Base-by-base conservation (phyloP, 1,140 invertebrate species). In the Papilio polyxenes region DNA sequence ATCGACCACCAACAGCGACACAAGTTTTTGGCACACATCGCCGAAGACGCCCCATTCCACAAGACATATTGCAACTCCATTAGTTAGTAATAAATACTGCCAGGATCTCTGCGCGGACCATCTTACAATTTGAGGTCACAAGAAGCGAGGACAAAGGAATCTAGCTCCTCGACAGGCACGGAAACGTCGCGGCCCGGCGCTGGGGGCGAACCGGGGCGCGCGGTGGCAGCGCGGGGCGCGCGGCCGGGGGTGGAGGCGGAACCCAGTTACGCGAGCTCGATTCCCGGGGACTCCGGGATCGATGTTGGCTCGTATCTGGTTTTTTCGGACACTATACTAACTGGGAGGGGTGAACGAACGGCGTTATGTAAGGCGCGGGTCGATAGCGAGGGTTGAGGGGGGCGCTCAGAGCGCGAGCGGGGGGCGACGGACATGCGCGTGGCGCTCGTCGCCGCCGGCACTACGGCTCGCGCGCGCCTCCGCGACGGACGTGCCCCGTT, bases 321-420 rank as follows among this genome's bases (percentile, higher is more conserved):
- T 94, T 94, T 94, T 94, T 94, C 93, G 92, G 93, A 93, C 92
- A 94, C 89, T 92, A 92, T 93, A 92, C 91, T 91, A 92, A 86
- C 86, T 86, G 89, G 89, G 92, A 88, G 91, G 92, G 93, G 93
- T 94, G 92, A 94, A 94, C 92, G 92, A 92, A 92, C 93, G 87
- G 85, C 85, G 92, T 94, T 94, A 94, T 88, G 90, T 94, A 93
- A 94, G 91, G 87, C 83, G 82, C 62, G 83, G 91, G 89, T 94
- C 92, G 88, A 94, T 94, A 92, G 83, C 75, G 83, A 53, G 51
- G 51, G 51, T 15, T 13, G 13, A 11, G 51, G 51, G 51, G 51
- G 13, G 51, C 13, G 51, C 3, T 13, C 3, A 15, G 51, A 6
- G 51, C 51, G 13, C 51, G 51, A 13, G 51, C 51, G 51, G 15